phyloP scores from a whole-genome alignment of 2,113 vertebrate species.

The Alectura lathami region DNA sequence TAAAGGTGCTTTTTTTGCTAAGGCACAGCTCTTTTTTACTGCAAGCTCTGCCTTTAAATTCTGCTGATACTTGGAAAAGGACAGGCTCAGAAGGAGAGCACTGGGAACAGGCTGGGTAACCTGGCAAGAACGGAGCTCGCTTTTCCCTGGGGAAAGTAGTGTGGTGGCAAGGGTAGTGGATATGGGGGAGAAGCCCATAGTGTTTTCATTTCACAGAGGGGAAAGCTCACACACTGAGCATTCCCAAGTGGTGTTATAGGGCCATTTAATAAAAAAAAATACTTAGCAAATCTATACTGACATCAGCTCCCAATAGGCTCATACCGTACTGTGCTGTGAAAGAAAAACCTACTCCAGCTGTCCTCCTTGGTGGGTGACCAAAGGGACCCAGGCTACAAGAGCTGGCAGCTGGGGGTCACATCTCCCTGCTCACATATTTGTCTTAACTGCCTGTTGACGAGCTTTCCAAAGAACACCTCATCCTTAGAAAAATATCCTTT shows the following conservation, averaged over 20 bases:
- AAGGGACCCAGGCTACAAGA: neutral
- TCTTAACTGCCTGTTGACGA: neutral
- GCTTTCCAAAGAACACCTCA: neutral
- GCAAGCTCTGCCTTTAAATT: constrained; percentile 63
- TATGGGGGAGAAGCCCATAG: neutral
- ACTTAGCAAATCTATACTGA: neutral
- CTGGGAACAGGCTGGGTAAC: neutral
- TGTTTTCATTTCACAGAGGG: neutral
- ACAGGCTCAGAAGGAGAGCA: neutral
- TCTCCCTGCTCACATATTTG: neutral
- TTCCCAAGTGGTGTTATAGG: neutral
- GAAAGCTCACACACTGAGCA: neutral
- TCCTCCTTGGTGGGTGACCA: neutral
- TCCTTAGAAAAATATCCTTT: constrained; percentile 24
- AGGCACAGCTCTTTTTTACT: constrained; percentile 48
- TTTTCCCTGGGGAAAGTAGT: neutral
- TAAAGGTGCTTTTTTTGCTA: constrained; percentile 55
- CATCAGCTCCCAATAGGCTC: neutral
- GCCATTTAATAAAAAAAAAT: neutral
- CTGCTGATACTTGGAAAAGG: constrained; percentile 52
- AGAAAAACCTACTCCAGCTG: neutral
- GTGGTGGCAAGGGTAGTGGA: neutral
- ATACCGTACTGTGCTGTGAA: accelerated
- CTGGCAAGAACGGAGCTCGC: neutral
- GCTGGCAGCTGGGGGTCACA: neutral